These are phyloP conservation scores for Zoroaster sp. DNA, from an alignment of 53 echinoderm and acorn worm genomes.

Conservation along the genomic window DNA sequence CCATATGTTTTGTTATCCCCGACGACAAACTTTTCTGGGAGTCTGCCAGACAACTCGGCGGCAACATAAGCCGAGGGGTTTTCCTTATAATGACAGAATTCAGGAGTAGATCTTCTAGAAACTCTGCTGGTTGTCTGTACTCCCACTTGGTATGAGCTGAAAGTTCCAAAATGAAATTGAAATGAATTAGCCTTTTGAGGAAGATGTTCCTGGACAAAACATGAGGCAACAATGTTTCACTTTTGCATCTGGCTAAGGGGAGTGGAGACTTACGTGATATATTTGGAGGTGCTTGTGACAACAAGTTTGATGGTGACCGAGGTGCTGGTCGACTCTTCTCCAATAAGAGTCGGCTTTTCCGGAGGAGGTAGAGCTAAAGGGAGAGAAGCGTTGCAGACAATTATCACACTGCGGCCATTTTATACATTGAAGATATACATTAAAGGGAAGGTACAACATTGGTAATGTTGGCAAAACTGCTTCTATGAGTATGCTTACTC, in stretches of 20 bases:
- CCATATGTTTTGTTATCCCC: neutral
- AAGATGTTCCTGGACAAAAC: neutral
- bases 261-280: neutral
- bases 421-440: neutral
- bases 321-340: neutral
- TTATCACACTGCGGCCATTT: neutral
- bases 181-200: neutral
- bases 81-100: neutral
- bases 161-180: neutral
- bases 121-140: neutral
- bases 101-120: neutral
- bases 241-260: neutral
- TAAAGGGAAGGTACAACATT: neutral
- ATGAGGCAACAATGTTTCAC: neutral
- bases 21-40: slow-evolving; percentile 14
- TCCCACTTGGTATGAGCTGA: neutral
- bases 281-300: neutral
- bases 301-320: neutral
- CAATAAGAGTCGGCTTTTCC: neutral
- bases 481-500: neutral
- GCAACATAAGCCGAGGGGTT: neutral
- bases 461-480: neutral
- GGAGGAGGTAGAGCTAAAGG: neutral
- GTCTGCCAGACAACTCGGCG: neutral
- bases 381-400: neutral